A percentile compares a stretch with the other conserved stretches of the same genome.
These are phyloP conservation scores for Bellardia pandia DNA, from an alignment of 2,888 invertebrate species.

Conservation along the genomic window DNA sequence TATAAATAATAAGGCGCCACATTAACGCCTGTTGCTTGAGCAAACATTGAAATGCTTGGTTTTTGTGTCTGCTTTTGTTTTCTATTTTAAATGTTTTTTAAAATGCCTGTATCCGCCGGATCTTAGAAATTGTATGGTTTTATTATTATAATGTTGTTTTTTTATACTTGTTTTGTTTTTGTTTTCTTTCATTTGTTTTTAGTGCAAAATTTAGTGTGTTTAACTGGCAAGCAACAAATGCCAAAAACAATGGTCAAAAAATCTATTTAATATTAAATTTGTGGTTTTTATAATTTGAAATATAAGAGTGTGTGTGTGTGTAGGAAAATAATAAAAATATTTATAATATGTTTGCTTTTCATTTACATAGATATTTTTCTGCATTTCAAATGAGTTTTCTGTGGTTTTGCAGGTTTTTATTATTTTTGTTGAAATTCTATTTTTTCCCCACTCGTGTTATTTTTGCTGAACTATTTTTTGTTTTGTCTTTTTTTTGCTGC, in stretches of 20 bases:
- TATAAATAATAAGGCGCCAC: conserved; percentile 64
- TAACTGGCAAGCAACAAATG: conserved; percentile 65
- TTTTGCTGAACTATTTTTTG: not conserved
- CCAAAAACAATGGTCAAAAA: conserved; percentile 56
- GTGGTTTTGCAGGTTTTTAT: conserved; percentile 67
- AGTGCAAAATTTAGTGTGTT: conserved; percentile 9
- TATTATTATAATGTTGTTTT: not conserved
- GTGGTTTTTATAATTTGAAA: conserved; percentile 48
- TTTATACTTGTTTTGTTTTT: not conserved
- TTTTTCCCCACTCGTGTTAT: not conserved
- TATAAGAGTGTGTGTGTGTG: not conserved
- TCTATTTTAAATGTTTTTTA: conserved; percentile 46
- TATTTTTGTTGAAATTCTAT: conserved; percentile 39
- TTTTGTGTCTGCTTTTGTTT: conserved; percentile 45
- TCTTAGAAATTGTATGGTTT: conserved; percentile 52
- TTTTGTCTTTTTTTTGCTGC: conserved; percentile 19
- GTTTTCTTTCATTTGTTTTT: conserved; percentile 10
- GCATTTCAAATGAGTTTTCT: conserved; percentile 71
- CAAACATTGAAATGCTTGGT: conserved; percentile 36
- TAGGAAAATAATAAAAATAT: conserved; percentile 30
- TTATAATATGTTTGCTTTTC: conserved; percentile 55
- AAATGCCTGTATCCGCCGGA: conserved; percentile 69
- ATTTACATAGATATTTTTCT: conserved; percentile 55
- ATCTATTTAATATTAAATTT: conserved; percentile 70
- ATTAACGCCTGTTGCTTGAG: conserved; percentile 72